Evolutionary conservation across 2,888 invertebrate species (phyloP).

Genomic region (Apocheima hispidaria): DNA sequence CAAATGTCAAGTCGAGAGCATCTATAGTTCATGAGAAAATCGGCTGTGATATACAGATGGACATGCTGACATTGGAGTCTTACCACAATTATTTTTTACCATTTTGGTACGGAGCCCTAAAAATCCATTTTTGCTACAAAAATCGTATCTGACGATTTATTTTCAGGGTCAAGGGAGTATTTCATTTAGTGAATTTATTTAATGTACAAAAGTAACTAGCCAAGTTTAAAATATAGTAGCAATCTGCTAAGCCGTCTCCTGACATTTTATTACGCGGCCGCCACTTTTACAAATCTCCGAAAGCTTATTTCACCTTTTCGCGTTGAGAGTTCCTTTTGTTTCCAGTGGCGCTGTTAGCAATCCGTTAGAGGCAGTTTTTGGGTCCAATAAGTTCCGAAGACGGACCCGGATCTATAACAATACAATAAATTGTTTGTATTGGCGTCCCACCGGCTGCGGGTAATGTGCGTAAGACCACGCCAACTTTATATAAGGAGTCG

Average conservation of each 20-base stretch:
- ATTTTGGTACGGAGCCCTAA: no score
- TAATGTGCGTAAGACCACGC: constrained; percentile 74
- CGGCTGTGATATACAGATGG: no score
- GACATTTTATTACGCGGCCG: constrained; percentile 33
- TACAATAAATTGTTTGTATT: constrained; percentile 79
- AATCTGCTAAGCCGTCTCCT: constrained; percentile 30
- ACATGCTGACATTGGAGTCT: no score
- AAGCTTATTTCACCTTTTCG: constrained; percentile 34
- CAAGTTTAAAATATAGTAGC: constrained; percentile 25
- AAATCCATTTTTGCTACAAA: no score
- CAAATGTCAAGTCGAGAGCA: no score
- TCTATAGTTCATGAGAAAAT: no score
- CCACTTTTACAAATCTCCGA: constrained; percentile 30
- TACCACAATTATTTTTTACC: no score
- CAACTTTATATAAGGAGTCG: constrained; percentile 69
- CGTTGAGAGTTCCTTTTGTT: constrained; percentile 44
- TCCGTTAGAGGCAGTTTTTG: constrained; percentile 53
- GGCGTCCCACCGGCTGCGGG: constrained; percentile 65
- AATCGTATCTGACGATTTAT: neutral
- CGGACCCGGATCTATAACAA: constrained; percentile 72
- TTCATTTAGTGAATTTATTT: neutral
- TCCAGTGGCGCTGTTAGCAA: constrained; percentile 50
- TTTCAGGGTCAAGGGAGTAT: neutral
- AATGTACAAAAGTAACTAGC: constrained; percentile 10
- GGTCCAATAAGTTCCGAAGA: constrained; percentile 65